These are phyloP conservation scores for Diplazon laetatorius DNA, from an alignment of 2,888 invertebrate genomes.

Conservation along the genomic window DNA sequence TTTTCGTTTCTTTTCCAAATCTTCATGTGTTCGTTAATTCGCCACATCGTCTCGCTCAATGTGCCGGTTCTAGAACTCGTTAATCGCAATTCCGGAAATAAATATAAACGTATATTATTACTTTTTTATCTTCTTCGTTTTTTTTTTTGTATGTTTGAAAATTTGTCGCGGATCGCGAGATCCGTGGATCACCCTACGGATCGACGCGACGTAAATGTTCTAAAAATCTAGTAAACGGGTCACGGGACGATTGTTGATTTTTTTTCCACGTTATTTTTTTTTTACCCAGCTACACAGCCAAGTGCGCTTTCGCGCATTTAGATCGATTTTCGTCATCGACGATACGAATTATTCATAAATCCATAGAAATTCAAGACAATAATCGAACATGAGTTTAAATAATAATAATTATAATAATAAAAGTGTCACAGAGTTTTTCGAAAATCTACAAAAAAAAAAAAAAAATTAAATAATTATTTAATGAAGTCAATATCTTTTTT, in stretches of 20 bases:
- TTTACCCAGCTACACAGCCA: constrained; percentile 66
- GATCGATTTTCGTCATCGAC: constrained; percentile 27
- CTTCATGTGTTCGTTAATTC: constrained; percentile 25
- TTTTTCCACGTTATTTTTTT: no score
- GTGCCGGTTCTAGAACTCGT: constrained; percentile 35
- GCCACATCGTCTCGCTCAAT: constrained; percentile 31
- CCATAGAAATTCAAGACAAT: constrained; percentile 60
- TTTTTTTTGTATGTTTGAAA: neutral
- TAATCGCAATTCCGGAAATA: constrained; percentile 39
- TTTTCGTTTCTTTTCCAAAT: constrained; percentile 30
- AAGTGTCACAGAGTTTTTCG: constrained; percentile 27
- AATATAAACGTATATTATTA: constrained; percentile 24
- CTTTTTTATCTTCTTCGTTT: neutral
- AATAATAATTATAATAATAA: constrained; percentile 24
- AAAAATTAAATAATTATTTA: constrained; percentile 13
- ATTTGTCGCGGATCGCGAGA: neutral
- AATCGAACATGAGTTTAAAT: constrained; percentile 60
- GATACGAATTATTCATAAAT: constrained; percentile 51
- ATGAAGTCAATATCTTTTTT: neutral
- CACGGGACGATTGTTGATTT: constrained; percentile 32
- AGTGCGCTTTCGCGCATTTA: constrained; percentile 54
- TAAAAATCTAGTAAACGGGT: constrained; percentile 54
- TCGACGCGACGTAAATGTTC: constrained; percentile 42
- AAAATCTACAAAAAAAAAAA: constrained; percentile 21
- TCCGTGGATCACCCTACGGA: constrained; percentile 26